Evolutionary conservation across 1,140 invertebrate species (phyloP).

Genomic region (Subanguina moxae): DNA sequence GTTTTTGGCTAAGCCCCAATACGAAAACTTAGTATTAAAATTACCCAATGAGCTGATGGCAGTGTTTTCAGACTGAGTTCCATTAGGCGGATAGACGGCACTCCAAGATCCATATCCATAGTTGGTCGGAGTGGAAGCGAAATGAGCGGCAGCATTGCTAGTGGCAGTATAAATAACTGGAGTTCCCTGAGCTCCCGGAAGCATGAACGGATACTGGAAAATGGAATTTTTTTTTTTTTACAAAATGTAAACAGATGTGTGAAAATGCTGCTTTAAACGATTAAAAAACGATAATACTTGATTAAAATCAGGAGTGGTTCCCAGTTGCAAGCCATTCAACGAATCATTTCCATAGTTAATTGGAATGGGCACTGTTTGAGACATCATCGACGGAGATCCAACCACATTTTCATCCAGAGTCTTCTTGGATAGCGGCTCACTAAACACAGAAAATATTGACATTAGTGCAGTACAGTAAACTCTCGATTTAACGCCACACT

Average conservation of each 20-base stretch:
- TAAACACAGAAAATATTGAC: neutral
- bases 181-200: constrained; percentile 26
- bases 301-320: constrained; percentile 37
- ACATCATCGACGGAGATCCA: constrained; percentile 1
- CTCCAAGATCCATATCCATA: constrained; percentile 51
- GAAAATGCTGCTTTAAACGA: no score
- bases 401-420: neutral
- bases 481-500: neutral
- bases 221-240: no score
- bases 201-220: constrained; percentile 39
- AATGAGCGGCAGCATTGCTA: constrained; percentile 27
- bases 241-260: no score
- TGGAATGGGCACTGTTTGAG: constrained; percentile 32
- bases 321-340: neutral
- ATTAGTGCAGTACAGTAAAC: no score
- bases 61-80: constrained; percentile 3
- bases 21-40: neutral
- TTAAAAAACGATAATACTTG: no score
- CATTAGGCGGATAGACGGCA: constrained; percentile 47
- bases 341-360: constrained; percentile 29
- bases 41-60: neutral
- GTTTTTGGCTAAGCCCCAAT: no score
- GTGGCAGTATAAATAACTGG: constrained; percentile 35
- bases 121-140: constrained; percentile 52
- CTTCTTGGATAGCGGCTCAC: constrained; percentile 8